Percentiles rank a stretch among this genome's conserved stretches.
Evolutionary conservation across 2,113 vertebrate genomes (phyloP).

Genomic region (Oncorhynchus clarkii): DNA sequence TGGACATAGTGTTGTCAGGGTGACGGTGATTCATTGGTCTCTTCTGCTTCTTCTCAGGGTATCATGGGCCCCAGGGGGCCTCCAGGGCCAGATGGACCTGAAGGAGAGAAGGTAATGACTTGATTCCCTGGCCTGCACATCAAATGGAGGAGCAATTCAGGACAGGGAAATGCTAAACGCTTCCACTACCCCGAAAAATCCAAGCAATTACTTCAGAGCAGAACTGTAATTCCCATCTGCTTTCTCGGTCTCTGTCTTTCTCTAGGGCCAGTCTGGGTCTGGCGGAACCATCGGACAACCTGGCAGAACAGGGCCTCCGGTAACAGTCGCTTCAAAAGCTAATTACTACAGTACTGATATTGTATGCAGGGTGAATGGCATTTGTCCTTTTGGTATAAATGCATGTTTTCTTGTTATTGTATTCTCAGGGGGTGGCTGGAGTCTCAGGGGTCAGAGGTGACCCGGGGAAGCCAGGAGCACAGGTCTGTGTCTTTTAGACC

Average conservation of each 20-base stretch:
- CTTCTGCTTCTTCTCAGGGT: conserved; percentile 58
- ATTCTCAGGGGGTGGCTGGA: conserved; percentile 73
- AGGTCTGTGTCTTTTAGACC: conserved; percentile 65
- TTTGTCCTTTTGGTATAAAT: not conserved
- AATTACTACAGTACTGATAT: not conserved
- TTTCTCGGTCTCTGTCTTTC: not conserved
- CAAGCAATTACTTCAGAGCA: not conserved
- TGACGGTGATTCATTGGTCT: not conserved
- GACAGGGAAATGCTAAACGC: no score
- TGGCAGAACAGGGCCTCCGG: conserved; percentile 60
- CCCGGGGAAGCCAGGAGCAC: conserved; percentile 62
- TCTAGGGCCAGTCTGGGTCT: conserved; percentile 58
- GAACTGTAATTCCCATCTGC: not conserved
- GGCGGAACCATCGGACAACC: conserved; percentile 49
- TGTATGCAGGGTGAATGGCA: conserved; percentile 56
- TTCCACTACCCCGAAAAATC: not conserved
- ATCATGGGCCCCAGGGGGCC: conserved; percentile 64
- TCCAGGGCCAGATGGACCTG: conserved; percentile 66
- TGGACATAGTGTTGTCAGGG: not conserved
- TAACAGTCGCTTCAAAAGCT: conserved; percentile 26
- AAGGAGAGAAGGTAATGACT: conserved; percentile 77
- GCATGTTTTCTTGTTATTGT: not conserved
- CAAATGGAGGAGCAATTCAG: no score
- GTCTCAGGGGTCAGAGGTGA: conserved; percentile 75
- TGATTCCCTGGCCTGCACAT: no score